Base-by-base conservation (phyloP, 1,140 invertebrate species). In the Eupristina koningsbergeri region DNA sequence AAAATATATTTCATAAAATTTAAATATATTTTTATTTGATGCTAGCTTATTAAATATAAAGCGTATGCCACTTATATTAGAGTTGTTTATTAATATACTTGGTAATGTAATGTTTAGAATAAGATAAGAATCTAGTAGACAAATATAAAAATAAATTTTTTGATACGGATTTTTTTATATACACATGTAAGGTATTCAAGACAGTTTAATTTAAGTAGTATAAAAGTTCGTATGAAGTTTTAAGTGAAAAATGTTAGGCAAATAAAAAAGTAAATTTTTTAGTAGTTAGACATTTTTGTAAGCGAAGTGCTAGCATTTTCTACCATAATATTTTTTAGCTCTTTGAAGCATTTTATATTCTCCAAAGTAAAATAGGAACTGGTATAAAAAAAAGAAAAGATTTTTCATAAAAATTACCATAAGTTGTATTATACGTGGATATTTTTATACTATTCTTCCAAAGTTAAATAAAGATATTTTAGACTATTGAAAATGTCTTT, bases 321-420 rank as follows among this genome's bases (percentile, higher is more conserved):
- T 50, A 17, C n/a, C 73, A 15, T 31, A 29, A 31, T 1, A 50
- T 31, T 74, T 31, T 74, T 50, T 41, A 50, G 9, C 5, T 41
- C 0, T 41, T 41, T 26, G 8, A 41, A 7, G 19, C 34, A 36
- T 69, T 69, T 69, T 41, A 41, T 71, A 22, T n/a, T 63, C 58
- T 36, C 0, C 0, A 41, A 63, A 53, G n/a, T 39, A 77, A 7
- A 63, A 1, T 5, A 26, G 31, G 50, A 29, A 26, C 29, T 1
- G 36, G 19, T 11, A 41, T 41, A 41, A 76, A 58, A 75, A 75
- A 19, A n/a, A 5, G 6, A 17, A 34, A 19, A 22, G 53, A 41
- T 61, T 71, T 71, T 74, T 50, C 31, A 36, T 17, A 31, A 26
- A 67, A 71, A 71, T 80, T 58, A 58, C 67, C 79, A 80, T 73